Base-by-base conservation (phyloP, 2,113 vertebrate species). In the Eublepharis macularius region DNA sequence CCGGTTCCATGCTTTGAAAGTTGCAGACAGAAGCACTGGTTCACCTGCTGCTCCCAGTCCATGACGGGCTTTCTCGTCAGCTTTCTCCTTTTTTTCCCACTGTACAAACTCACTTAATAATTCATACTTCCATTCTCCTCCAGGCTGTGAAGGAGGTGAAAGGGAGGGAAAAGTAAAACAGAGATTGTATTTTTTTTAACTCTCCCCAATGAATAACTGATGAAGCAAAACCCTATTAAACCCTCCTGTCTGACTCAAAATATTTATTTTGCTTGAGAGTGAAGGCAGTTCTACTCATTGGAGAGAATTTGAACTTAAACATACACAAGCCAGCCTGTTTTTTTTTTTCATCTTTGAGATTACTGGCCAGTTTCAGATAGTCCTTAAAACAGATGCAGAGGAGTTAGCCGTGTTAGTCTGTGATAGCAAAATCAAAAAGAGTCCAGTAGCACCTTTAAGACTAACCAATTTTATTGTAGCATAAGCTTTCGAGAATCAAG, bases 131-230 rank as follows among this genome's bases (percentile, higher is more conserved):
- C 73, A 32, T 49, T 60, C 39, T 82, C 63, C 85, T 87, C 41
- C 66, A 16, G 81, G 78, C 76, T 80, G n/a, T 43, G n/a, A 43
- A n/a, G 65, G 16, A 39, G 13, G 24, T 65, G 36, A 34, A 36
- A 11, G 21, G 49, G 49, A 51, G 12, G 7, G 45, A 41, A 14
- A 17, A 51, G 32, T 19, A 78, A 79, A 78, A 65, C n/a, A 32
- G 73, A 68, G 24, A 72, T 39, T 57, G 49, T 21, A 41, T 80
- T 54, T 85, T 21, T 21, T 6, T 8, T 6, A 4, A 19, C 21
- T 60, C 69, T 45, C 92, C 83, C 76, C 43, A 43, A 13, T 24
- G 84, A 87, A 80, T 87, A 79, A n/a, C 88, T n/a, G 76, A 82
- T 73, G 83, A 79, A 68, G 34, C 43, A 70, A 43, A 57, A 86